Evolutionary conservation across 2,888 invertebrate species (phyloP).

Genomic region (Diachrysia chrysitis): DNA sequence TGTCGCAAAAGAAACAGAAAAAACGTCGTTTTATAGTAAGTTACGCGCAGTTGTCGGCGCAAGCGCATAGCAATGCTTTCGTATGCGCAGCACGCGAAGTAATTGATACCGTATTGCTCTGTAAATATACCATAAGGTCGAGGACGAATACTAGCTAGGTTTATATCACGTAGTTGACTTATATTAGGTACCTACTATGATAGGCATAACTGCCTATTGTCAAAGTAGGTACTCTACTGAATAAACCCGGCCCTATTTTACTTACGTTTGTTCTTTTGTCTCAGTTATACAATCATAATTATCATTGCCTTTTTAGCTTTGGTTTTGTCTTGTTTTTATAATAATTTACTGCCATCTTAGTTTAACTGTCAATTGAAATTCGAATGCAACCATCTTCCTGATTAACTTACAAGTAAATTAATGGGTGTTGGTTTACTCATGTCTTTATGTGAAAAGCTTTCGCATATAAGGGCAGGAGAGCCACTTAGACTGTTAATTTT

Average conservation of each 20-base stretch:
- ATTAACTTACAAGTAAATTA: background rate
- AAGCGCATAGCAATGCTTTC: constrained; percentile 53
- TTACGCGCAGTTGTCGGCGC: constrained; percentile 22
- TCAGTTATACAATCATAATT: background rate
- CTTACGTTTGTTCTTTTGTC: background rate
- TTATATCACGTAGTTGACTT: constrained; percentile 10
- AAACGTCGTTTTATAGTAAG: constrained; percentile 10
- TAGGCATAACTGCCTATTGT: constrained; percentile 17
- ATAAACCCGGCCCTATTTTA: background rate
- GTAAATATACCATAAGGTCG: constrained; percentile 30
- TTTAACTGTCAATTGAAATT: background rate
- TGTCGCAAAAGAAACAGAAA: constrained; percentile 36
- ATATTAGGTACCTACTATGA: constrained; percentile 5
- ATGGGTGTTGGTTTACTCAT: too few species aligned
- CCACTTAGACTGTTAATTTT: too few species aligned
- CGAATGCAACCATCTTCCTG: background rate
- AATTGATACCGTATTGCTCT: constrained; percentile 54
- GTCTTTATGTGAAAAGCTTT: background rate
- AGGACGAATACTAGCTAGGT: constrained; percentile 21
- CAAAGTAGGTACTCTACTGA: background rate
- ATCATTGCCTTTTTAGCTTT: background rate
- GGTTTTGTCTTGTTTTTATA: background rate
- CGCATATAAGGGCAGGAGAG: too few species aligned
- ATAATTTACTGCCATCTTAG: background rate
- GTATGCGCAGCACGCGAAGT: constrained; percentile 54